Percentiles rank a stretch among this genome's conserved stretches.
These are phyloP conservation scores for Chiloscyllium plagiosum DNA, from an alignment of 2,113 vertebrate species.

Conservation along the genomic window DNA sequence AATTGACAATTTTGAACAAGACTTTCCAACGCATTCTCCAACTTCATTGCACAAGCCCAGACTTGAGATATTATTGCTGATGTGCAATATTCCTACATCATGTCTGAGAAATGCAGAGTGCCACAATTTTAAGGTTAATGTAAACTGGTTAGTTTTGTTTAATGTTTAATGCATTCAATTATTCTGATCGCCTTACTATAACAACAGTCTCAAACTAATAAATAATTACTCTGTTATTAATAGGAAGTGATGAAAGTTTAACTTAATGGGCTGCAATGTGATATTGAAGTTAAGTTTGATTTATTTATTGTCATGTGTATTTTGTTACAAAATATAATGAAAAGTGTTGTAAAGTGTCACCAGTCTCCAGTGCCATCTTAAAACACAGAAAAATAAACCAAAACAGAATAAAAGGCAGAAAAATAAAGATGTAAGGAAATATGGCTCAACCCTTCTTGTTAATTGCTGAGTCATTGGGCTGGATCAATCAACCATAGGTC, in stretches of 20 bases:
- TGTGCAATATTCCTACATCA: not conserved
- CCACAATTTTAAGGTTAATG: not conserved
- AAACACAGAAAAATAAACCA: too few relatives aligned
- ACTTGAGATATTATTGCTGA: not conserved
- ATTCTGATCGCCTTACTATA: not conserved
- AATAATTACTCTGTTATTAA: not conserved
- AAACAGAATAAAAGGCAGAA: too few relatives aligned
- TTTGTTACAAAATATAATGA: too few relatives aligned
- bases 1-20: not conserved
- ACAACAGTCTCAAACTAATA: not conserved
- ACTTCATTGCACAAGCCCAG: not conserved
- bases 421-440: too few relatives aligned
- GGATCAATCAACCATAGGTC: too few relatives aligned
- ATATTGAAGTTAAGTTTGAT: not conserved
- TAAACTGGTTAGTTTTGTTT: not conserved
- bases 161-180: constrained; percentile 10
- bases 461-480: too few relatives aligned
- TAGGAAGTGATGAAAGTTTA: not conserved
- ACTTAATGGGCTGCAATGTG: not conserved
- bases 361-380: too few relatives aligned
- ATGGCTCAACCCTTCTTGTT: too few relatives aligned
- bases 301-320: too few relatives aligned
- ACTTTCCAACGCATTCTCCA: not conserved
- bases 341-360: too few relatives aligned
- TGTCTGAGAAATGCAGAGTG: not conserved